A percentile compares a stretch with the other conserved stretches of the same genome.
phyloP scores from a whole-genome alignment of 1,140 invertebrate species.

The Bathynomus jamesi region DNA sequence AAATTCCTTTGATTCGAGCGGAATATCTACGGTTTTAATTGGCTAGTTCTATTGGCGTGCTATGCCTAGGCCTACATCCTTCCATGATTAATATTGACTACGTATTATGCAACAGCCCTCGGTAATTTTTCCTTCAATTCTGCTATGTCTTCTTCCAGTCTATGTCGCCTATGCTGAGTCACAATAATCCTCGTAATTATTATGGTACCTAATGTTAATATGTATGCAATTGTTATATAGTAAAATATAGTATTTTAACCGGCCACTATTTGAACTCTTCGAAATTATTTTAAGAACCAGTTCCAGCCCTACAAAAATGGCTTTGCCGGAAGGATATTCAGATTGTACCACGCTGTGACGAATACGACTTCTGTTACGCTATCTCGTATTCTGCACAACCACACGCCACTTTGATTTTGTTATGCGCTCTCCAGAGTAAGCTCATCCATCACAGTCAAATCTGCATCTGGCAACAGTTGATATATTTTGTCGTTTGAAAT shows the following conservation, averaged over 20 bases:
- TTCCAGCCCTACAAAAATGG: neutral
- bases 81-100: neutral
- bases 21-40: too few species aligned
- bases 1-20: too few species aligned
- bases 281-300: neutral
- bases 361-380: neutral
- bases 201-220: neutral
- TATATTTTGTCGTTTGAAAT: neutral
- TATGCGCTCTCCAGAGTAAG: neutral
- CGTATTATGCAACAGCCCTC: neutral
- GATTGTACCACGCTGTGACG: neutral
- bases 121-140: neutral
- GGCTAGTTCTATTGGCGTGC: too few species aligned
- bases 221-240: neutral
- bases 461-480: neutral
- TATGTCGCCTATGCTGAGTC: neutral
- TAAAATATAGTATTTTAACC: neutral
- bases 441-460: neutral
- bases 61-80: too few species aligned
- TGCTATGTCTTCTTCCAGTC: neutral
- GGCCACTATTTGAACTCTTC: neutral
- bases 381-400: neutral
- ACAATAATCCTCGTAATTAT: neutral
- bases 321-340: neutral
- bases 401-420: neutral